Percentiles rank a stretch among this genome's conserved stretches.
These are phyloP conservation scores for Elephantulus edwardii DNA, from an alignment of 2,113 vertebrate genomes.

Conservation along the genomic window DNA sequence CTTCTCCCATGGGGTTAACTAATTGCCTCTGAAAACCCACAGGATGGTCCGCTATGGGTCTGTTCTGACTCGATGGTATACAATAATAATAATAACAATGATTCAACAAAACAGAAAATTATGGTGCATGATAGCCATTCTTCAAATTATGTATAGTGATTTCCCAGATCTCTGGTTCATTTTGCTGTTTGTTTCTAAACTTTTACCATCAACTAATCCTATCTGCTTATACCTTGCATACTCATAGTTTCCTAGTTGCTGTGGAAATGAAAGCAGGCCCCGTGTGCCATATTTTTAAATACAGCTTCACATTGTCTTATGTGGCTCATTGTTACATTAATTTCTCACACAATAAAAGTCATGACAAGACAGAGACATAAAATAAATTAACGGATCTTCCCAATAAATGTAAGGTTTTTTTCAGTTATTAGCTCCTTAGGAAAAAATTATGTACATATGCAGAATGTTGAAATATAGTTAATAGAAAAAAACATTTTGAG, in stretches of 20 bases:
- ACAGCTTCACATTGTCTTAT: background rate
- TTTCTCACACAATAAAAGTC: background rate
- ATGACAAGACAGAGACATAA: background rate
- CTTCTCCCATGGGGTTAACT: slow-evolving; percentile 8
- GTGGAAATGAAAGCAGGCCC: background rate
- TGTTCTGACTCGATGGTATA: too few relatives aligned
- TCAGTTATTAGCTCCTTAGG: background rate
- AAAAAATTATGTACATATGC: too few relatives aligned
- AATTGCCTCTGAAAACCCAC: too few relatives aligned
- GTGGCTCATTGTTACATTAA: background rate
- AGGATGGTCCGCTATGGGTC: too few relatives aligned
- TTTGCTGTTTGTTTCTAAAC: slow-evolving; percentile 23
- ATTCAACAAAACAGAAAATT: background rate
- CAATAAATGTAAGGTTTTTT: background rate
- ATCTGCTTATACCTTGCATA: background rate
- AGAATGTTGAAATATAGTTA: background rate
- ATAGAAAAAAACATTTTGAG: background rate
- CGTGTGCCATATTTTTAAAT: background rate
- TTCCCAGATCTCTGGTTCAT: background rate
- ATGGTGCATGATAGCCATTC: background rate
- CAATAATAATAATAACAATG: too few relatives aligned
- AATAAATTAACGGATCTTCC: background rate
- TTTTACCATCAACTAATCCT: background rate
- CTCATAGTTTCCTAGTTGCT: background rate
- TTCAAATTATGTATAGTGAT: background rate